phyloP scores from a whole-genome alignment of 2,797 vertebrate species.

The Eutrigla gurnardus region DNA sequence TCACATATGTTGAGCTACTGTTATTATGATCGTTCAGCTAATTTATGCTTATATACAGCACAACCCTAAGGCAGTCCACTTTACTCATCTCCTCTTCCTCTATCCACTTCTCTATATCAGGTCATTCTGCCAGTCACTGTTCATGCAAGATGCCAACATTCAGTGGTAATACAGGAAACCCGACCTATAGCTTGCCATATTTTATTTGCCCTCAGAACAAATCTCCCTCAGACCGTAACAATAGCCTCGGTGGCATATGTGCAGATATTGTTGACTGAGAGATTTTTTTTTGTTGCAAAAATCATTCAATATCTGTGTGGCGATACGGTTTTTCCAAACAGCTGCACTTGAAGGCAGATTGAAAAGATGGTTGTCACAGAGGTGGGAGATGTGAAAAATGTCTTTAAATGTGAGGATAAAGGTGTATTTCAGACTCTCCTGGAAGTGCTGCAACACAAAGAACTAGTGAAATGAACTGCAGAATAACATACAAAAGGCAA shows the following conservation, averaged over 20 bases:
- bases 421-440: neutral
- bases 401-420: neutral
- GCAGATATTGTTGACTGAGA: neutral
- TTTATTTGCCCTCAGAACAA: neutral
- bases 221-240: neutral
- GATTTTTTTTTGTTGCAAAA: neutral
- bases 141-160: neutral
- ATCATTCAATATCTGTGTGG: neutral
- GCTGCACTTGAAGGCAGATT: neutral
- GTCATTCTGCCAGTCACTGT: neutral
- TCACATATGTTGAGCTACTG: conserved; percentile 34
- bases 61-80: conserved; percentile 9
- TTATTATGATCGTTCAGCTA: conserved; percentile 27
- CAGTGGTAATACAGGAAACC: neutral
- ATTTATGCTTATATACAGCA: conserved; percentile 14
- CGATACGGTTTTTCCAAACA: neutral
- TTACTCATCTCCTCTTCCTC: neutral
- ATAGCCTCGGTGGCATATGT: neutral
- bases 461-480: neutral
- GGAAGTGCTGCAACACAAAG: neutral
- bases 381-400: neutral
- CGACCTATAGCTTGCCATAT: neutral
- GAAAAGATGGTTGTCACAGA: neutral
- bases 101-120: neutral
- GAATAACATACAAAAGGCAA: neutral